Evolutionary conservation across 2,113 vertebrate genomes (phyloP), one percentile per base, ranked within the genome.

Genomic region (Puffinus mauretanicus): DNA sequence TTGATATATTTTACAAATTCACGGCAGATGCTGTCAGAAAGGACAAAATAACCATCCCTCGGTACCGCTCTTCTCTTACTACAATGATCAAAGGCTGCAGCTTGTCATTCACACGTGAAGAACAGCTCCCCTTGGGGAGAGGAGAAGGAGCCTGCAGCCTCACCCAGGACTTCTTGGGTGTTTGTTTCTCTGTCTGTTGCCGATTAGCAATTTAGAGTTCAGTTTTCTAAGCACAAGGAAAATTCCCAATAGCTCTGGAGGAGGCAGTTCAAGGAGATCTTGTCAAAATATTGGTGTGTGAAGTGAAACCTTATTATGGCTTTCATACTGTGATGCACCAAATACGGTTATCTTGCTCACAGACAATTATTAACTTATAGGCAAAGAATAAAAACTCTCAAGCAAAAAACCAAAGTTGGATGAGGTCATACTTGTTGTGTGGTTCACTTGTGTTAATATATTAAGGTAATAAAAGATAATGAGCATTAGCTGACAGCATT

Each of bases 401-500:
- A 87, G 70, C 22, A 55, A 73, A 73, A 87, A 64, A 85, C 7
- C 82, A 34, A 87, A 95, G 66, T 40, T 67, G n/a, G 47, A 34
- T 90, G 86, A 93, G 78, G 89, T 82, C 75, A 60, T 7, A 34
- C 36, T 42, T 46, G 46, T 66, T 51, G 51, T 38, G 71, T 85
- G 77, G 83, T 89, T 94, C 81, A 54, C 62, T 47, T 52, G 5
- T 76, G 86, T 82, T 93, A 88, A 64, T 22, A 61, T 54, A 91
- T 84, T 84, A 82, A 85, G 51, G n/a, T 73, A 88, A 90, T 90
- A 88, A 80, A 96, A 95, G 51, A 86, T 71, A 96, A 95, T 34
- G 29, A 93, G 55, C 38, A 71, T 77, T 60, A 94, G 76, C 64
- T 93, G 95, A 96, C 67, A 81, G 64, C 67, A 52, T 93, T 81